Base-by-base conservation (phyloP, 2,888 invertebrate species). In the Acrobasis suavella region DNA sequence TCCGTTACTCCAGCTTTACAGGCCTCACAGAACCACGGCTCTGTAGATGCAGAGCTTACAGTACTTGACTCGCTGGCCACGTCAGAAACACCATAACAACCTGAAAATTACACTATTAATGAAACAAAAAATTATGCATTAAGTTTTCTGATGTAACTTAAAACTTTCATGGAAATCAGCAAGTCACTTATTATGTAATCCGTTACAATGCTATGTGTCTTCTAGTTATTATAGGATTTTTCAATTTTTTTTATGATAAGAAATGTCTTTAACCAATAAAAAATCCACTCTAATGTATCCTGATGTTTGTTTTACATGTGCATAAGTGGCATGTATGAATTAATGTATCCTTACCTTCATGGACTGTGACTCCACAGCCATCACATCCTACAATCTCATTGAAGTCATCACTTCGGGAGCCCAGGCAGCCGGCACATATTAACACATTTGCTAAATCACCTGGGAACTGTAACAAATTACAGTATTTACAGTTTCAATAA, bases 21-120 rank as follows among this genome's bases (percentile, higher is more conserved):
- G 7, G 99, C 97, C 85, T 99, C 99, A 92, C 99, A 99, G 87
- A 99, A 99, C 99, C 99, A 99, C 0, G 99, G 99, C 70, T 99
- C 99, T 0, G 98, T 99, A 38, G 98, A 98, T 62, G 98, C 97
- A 0, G 98, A 96, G 14, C 98, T 98, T 69, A 97, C 97, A 37
- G 98, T 97, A 80, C 98, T 98, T 7, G 97, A 97, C 67, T 97
- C 95, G 87, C 97, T 98, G 50, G 96, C 96, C 54, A 96, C 96
- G 82, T 99, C 98, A 54, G 97, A 97, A 50, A 98, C 96, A 8
- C 98, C 98, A 87, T 99, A 98, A 80, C 98, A 99, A 68, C 97
- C 96, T 95, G 72, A 37, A 77, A 75, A 39, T 9, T 10, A 39
- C 49, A 38, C 14, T n/a, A 63, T 64, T 51, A 60, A 32, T 32